Conservation (phyloP, 2,797 vertebrate species). For the Enteromius trimaculatus region DNA sequence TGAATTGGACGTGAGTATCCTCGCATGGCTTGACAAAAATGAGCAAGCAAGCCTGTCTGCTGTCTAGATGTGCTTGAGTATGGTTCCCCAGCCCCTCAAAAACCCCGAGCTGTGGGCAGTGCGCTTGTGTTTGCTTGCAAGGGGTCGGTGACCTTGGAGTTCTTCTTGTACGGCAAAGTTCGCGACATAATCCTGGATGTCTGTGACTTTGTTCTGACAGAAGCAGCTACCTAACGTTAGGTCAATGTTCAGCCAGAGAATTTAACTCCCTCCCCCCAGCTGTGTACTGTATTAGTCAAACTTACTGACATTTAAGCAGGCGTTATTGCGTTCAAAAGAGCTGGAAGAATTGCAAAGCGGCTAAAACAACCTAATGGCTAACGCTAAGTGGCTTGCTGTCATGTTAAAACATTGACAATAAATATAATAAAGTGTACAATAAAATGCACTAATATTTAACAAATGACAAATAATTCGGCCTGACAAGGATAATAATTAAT, state of each 20-base stretch:
- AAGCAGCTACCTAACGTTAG: not conserved
- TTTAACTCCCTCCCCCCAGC: not conserved
- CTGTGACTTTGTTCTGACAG: not conserved
- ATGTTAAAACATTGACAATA: not conserved
- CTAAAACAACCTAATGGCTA: not conserved
- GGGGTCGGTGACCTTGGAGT: conserved; percentile 35
- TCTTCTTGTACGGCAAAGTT: conserved; percentile 27
- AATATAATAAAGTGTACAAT: not conserved
- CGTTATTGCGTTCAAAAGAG: not conserved
- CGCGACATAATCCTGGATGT: not conserved
- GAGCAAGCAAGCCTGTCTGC: conserved; percentile 27
- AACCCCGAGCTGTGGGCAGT: not conserved
- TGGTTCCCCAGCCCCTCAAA: not conserved
- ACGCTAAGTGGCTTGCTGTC: not conserved
- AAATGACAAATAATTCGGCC: not conserved
- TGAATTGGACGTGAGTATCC: conserved; percentile 40
- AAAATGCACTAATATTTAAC: not conserved
- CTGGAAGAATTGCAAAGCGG: not conserved
- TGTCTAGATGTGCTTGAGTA: conserved; percentile 14
- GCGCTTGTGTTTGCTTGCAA: conserved; percentile 26
- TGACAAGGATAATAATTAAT: too few species aligned
- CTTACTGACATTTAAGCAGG: not conserved
- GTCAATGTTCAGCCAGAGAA: not conserved
- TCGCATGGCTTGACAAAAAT: conserved; percentile 33
- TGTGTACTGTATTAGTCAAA: not conserved